Evolutionary conservation across 2,888 invertebrate genomes (phyloP).

Genomic region (Nycteola revayana): DNA sequence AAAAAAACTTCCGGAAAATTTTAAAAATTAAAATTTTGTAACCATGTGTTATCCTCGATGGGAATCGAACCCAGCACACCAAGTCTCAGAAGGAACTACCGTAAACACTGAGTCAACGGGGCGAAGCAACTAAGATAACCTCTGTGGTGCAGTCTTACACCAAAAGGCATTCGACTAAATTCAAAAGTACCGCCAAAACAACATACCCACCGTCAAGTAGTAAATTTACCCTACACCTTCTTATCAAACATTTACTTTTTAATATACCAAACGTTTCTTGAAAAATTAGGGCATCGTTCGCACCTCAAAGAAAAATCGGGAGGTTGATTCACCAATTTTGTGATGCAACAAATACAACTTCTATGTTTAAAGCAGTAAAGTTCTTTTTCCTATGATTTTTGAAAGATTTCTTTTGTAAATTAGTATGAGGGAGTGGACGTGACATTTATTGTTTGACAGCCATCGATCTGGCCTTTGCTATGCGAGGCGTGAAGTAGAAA

Average conservation of each 20-base stretch:
- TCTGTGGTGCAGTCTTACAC: too few relatives aligned
- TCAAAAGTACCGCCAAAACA: too few relatives aligned
- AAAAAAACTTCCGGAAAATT: too few relatives aligned
- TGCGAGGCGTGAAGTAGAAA: slow-evolving; percentile 70
- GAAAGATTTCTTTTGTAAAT: slow-evolving; percentile 35
- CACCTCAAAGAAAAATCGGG: slow-evolving; percentile 76
- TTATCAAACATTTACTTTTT: slow-evolving; percentile 43
- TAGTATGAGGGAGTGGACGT: slow-evolving; percentile 79
- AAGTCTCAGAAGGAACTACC: too few relatives aligned
- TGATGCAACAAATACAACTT: slow-evolving; percentile 23
- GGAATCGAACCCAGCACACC: too few relatives aligned
- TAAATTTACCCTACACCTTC: slow-evolving; percentile 31
- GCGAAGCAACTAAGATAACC: too few relatives aligned
- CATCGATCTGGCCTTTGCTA: slow-evolving; percentile 81
- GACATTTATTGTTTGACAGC: slow-evolving; percentile 82
- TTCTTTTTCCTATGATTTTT: slow-evolving; percentile 21
- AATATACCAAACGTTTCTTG: slow-evolving; percentile 62
- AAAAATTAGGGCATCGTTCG: slow-evolving; percentile 74
- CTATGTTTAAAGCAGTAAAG: slow-evolving; percentile 30
- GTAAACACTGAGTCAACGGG: too few relatives aligned
- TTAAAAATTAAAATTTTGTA: too few relatives aligned
- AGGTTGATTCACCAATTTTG: slow-evolving; percentile 34
- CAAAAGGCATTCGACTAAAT: too few relatives aligned
- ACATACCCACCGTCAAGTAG: neutral
- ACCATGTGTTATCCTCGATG: too few relatives aligned